phyloP scores from a whole-genome alignment of 2,797 vertebrate genomes.

The Macrochelys suwanniensis region DNA sequence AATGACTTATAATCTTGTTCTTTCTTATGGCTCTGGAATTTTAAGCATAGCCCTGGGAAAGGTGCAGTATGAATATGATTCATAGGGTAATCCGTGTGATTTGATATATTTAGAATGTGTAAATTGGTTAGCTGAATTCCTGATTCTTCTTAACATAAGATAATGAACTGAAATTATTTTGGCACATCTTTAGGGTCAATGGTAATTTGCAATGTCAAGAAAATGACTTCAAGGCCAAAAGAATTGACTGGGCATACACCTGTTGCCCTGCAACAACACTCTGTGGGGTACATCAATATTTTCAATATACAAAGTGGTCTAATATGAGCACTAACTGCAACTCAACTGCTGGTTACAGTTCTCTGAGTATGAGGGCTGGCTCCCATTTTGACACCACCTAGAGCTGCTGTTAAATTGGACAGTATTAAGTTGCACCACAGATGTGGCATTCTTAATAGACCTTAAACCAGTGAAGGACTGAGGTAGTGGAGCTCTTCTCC shows the following conservation, averaged over 20 bases:
- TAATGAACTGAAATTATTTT: neutral
- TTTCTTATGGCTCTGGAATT: neutral
- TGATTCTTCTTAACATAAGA: neutral
- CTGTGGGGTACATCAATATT: neutral
- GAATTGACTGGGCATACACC: rapidly evolving
- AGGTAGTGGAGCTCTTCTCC: neutral
- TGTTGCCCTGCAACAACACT: neutral
- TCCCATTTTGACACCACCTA: neutral
- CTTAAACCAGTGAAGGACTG: neutral
- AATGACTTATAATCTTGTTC: neutral
- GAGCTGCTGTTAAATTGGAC: neutral
- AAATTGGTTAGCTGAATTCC: neutral
- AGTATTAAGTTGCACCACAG: neutral
- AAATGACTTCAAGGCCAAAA: neutral
- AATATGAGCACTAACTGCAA: neutral
- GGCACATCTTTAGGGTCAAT: neutral
- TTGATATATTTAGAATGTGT: neutral
- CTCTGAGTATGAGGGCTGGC: rapidly evolving
- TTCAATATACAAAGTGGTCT: neutral
- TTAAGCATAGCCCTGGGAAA: neutral
- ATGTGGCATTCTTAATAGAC: rapidly evolving
- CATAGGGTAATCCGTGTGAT: neutral
- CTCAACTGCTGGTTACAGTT: neutral
- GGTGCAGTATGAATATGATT: neutral
- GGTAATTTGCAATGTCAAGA: neutral